Percentiles rank a stretch among this genome's conserved stretches.
Evolutionary conservation across 1,140 invertebrate genomes (phyloP).

Genomic region (Drosophila tropicalis): DNA sequence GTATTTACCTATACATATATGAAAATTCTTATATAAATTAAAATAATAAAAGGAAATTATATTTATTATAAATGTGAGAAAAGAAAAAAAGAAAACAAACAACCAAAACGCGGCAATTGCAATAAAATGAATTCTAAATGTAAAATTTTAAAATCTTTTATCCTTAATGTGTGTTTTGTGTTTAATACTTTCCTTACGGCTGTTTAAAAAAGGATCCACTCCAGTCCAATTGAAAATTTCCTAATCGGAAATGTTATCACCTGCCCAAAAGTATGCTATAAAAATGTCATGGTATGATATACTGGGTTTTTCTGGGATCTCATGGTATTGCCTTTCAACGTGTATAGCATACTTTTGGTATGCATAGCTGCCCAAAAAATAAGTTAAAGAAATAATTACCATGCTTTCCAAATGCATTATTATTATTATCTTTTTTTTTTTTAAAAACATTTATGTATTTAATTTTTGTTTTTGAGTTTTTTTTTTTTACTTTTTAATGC

Average conservation of each 20-base stretch:
- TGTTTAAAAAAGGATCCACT: no score
- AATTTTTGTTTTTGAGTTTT: constrained; percentile 27
- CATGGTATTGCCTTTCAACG: no score
- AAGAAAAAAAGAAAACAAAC: constrained; percentile 17
- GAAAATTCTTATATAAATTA: constrained; percentile 16
- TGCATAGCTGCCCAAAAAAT: no score
- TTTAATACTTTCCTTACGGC: no score
- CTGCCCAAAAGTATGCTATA: no score
- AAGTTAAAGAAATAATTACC: background rate
- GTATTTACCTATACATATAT: constrained; percentile 16
- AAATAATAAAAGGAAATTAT: constrained; percentile 36
- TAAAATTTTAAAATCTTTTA: background rate
- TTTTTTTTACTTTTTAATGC: constrained; percentile 1
- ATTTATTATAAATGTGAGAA: constrained; percentile 60
- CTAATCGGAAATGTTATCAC: no score
- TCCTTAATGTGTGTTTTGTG: no score
- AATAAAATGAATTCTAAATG: constrained; percentile 63
- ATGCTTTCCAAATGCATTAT: background rate
- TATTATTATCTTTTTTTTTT: constrained; percentile 21
- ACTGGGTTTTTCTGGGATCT: no score
- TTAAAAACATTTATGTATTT: constrained; percentile 51
- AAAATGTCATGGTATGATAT: no score
- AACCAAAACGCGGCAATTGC: constrained; percentile 37
- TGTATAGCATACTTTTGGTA: no score
- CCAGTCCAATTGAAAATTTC: no score